These are phyloP conservation scores for Pelodiscus sinensis DNA, from an alignment of 2,113 vertebrate species.

Conservation along the genomic window DNA sequence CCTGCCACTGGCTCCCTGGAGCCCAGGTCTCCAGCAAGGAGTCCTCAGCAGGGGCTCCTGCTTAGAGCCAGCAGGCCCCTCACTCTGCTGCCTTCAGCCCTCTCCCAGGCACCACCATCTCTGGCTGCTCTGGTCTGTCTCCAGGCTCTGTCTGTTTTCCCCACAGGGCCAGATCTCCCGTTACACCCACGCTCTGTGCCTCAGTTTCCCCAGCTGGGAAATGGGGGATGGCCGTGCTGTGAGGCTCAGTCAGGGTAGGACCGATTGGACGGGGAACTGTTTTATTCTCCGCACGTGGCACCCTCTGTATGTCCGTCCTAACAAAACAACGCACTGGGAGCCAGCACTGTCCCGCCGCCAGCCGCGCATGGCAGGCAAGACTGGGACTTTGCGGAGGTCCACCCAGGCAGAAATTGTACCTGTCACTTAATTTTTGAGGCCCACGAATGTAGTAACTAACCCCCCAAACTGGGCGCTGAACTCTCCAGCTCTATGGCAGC, in stretches of 20 bases:
- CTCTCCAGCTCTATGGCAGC: background rate
- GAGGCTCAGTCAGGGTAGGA: background rate
- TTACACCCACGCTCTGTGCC: background rate
- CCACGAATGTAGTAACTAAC: background rate
- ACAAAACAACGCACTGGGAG: background rate
- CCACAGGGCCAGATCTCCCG: too few species aligned
- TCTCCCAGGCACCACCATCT: background rate
- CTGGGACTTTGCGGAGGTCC: background rate
- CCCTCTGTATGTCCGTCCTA: background rate
- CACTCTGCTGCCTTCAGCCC: too few species aligned
- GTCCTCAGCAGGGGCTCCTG: too few species aligned
- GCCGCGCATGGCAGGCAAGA: background rate
- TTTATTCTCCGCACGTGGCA: background rate
- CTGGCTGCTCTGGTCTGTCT: background rate
- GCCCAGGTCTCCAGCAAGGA: too few species aligned
- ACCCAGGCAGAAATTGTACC: fast-evolving
- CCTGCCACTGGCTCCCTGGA: too few species aligned
- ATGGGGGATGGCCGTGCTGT: background rate
- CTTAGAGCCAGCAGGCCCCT: too few species aligned
- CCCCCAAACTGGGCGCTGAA: background rate
- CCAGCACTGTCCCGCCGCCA: background rate
- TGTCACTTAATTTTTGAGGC: background rate
- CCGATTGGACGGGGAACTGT: too few species aligned
- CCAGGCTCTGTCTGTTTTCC: background rate
- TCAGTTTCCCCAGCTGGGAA: background rate